phyloP scores from a whole-genome alignment of 2,113 vertebrate genomes.

The Pterophyllum scalare region DNA sequence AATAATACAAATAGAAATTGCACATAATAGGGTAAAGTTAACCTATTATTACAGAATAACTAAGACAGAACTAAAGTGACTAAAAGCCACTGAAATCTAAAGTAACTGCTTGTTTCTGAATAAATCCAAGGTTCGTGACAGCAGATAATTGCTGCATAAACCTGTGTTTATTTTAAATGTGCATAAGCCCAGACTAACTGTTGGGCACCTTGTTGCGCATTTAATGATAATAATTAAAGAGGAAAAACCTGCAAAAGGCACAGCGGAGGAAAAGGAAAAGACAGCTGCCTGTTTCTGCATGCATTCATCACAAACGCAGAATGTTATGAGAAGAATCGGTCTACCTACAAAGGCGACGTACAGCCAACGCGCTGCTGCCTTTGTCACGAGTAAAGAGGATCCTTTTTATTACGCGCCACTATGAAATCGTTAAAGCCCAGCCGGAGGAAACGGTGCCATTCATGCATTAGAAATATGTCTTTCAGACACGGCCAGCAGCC shows the following conservation, averaged over 20 bases:
- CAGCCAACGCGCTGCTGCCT: neutral
- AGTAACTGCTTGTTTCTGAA: neutral
- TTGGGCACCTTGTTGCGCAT: neutral
- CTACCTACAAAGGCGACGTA: neutral
- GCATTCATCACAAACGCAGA: neutral
- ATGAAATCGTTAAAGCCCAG: slow-evolving; percentile 1
- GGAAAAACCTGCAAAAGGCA: slow-evolving; percentile 1
- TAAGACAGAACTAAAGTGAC: neutral
- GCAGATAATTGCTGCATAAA: slow-evolving; percentile 6
- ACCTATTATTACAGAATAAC: neutral
- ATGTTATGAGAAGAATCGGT: neutral
- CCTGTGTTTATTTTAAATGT: slow-evolving; percentile 6
- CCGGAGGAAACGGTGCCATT: neutral
- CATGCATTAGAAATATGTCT: neutral
- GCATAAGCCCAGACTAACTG: neutral
- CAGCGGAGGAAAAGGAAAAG: neutral
- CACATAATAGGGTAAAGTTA: neutral
- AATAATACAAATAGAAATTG: neutral
- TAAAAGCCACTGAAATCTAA: slow-evolving; percentile 5
- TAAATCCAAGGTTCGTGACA: neutral
- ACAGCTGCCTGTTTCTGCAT: neutral
- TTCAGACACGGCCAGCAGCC: neutral
- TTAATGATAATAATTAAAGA: slow-evolving; percentile 15
- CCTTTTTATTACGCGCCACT: neutral
- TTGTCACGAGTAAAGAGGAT: neutral